A percentile compares a stretch with the other conserved stretches of the same genome.
Conservation (phyloP, 2,888 invertebrate species). For the Ichneumoninae sp. region DNA sequence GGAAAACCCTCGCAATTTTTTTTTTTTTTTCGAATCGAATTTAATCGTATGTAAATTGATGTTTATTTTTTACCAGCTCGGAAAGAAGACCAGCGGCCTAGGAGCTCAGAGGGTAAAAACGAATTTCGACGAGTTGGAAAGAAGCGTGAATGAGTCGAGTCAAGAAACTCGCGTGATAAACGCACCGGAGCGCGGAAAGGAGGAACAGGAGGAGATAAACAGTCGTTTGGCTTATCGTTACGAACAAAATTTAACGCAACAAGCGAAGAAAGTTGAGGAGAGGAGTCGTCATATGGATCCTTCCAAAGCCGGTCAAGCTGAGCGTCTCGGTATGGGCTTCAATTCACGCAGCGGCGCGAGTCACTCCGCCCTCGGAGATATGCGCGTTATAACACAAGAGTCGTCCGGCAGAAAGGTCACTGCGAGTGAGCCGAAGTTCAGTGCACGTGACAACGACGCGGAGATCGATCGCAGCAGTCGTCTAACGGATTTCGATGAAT, state of each 20-base stretch:
- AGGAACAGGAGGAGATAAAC: constrained; percentile 89
- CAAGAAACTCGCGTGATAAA: constrained; percentile 83
- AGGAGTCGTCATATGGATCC: constrained; percentile 91
- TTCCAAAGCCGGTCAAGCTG: constrained; percentile 93
- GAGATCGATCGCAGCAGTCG: constrained; percentile 72
- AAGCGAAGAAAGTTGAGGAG: constrained; percentile 90
- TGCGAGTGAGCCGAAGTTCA: constrained; percentile 73
- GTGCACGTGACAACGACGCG: constrained; percentile 72
- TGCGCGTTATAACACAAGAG: constrained; percentile 96
- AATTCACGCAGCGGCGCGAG: constrained; percentile 88
- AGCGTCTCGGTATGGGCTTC: constrained; percentile 97
- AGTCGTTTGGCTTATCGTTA: constrained; percentile 89
- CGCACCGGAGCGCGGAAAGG: constrained; percentile 85
- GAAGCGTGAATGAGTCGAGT: constrained; percentile 92
- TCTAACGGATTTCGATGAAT: constrained; percentile 84
- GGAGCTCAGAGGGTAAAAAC: constrained; percentile 98
- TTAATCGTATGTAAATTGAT: constrained; percentile 3
- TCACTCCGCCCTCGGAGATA: constrained; percentile 95
- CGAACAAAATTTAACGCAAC: constrained; percentile 88
- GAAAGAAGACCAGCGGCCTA: constrained; percentile 92
- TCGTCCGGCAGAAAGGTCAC: constrained; percentile 82
- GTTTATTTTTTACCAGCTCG: constrained; percentile 86
- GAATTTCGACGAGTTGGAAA: constrained; percentile 97
- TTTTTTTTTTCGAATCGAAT: constrained; percentile 29
- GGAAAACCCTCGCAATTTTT: not conserved